Percentiles rank a stretch among this genome's conserved stretches.
Evolutionary conservation across 2,888 invertebrate genomes (phyloP).

Genomic region (Ennomos quercinarius): DNA sequence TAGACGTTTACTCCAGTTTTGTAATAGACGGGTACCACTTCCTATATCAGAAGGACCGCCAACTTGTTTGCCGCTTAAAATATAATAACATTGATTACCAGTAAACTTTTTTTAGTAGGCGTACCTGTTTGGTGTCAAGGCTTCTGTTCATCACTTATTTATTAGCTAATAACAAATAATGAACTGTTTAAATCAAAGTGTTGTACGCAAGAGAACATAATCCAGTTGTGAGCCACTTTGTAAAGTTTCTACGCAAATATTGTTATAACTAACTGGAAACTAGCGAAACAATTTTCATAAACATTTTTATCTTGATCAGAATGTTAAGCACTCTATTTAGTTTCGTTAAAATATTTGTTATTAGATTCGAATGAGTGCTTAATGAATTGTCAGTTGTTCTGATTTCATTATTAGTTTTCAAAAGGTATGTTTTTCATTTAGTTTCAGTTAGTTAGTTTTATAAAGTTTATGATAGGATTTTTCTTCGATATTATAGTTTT

Average conservation of each 20-base stretch:
- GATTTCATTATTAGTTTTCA: constrained; percentile 18
- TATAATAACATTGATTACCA: no score
- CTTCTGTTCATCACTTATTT: no score
- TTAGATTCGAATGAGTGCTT: constrained; percentile 20
- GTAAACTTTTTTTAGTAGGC: no score
- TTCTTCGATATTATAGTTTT: no score
- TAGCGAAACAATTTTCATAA: constrained; percentile 39
- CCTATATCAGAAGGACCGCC: no score
- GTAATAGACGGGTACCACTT: no score
- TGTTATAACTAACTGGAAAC: constrained; percentile 32
- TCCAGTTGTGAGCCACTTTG: constrained; percentile 22
- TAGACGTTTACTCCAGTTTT: no score
- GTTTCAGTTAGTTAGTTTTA: no score
- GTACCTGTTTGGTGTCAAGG: no score
- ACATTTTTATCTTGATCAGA: constrained; percentile 37
- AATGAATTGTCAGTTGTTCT: constrained; percentile 9
- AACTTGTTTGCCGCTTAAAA: no score
- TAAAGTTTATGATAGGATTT: no score
- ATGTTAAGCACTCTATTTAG: constrained; percentile 28
- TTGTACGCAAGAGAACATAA: constrained; percentile 7
- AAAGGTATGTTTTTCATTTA: constrained; percentile 17
- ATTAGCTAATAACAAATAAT: no score
- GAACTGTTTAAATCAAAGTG: constrained; percentile 3
- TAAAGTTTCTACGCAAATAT: constrained; percentile 29
- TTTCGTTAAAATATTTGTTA: constrained; percentile 24